Evolutionary conservation across 2,888 invertebrate species (phyloP).

Genomic region (Cheilosia vernalis): DNA sequence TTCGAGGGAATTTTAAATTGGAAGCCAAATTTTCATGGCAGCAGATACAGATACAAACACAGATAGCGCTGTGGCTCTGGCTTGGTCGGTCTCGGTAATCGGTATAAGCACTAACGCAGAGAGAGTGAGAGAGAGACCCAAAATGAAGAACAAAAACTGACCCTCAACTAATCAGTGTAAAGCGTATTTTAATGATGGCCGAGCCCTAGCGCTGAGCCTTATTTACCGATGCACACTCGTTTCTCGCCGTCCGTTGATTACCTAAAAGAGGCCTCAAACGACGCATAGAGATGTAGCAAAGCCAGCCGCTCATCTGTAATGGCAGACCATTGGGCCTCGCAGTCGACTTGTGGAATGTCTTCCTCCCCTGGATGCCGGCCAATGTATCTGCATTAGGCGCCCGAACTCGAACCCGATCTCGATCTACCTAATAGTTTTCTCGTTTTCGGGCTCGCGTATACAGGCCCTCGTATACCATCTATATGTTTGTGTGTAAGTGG

Average conservation of each 20-base stretch:
- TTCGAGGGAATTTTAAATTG: slow-evolving; percentile 72
- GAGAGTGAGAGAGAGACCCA: slow-evolving; percentile 29
- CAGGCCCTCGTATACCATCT: background rate
- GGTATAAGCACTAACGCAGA: background rate
- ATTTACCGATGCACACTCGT: slow-evolving; percentile 62
- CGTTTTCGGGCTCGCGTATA: slow-evolving; percentile 18
- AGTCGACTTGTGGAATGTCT: slow-evolving; percentile 54
- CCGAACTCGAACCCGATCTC: too few species aligned
- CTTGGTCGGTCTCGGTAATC: background rate
- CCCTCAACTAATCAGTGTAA: slow-evolving; percentile 75
- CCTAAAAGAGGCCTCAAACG: slow-evolving; percentile 48
- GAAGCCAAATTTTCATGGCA: slow-evolving; percentile 61
- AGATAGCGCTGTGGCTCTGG: slow-evolving; percentile 19
- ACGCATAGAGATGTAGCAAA: slow-evolving; percentile 18
- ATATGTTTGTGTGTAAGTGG: background rate
- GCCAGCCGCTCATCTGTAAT: slow-evolving; percentile 32
- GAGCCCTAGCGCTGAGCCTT: slow-evolving; percentile 72
- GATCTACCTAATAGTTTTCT: slow-evolving; percentile 44
- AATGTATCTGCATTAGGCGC: slow-evolving; percentile 52
- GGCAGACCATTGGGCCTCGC: slow-evolving; percentile 55
- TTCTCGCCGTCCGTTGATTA: slow-evolving; percentile 55
- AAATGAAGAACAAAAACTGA: slow-evolving; percentile 53
- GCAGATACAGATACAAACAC: slow-evolving; percentile 43
- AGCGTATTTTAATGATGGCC: slow-evolving; percentile 75
- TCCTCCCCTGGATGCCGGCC: slow-evolving; percentile 9